phyloP scores from a whole-genome alignment of 1,140 invertebrate species.

The Cardiocondyla obscurior region DNA sequence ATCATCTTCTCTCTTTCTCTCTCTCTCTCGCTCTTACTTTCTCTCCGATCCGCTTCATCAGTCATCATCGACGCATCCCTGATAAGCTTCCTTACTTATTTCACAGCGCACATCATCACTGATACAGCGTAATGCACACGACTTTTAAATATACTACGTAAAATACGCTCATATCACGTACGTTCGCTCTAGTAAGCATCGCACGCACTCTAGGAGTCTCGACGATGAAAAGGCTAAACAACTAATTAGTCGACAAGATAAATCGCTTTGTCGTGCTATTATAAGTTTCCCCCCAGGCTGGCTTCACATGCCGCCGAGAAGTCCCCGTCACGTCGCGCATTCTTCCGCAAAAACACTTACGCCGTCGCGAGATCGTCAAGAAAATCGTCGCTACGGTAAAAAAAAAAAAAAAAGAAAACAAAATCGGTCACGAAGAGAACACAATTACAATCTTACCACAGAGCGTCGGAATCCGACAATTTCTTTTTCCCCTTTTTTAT shows the following conservation, averaged over 20 bases:
- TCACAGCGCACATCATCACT: constrained; percentile 73
- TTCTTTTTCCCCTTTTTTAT: neutral
- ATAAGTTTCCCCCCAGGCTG: constrained; percentile 51
- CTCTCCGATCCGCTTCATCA: constrained; percentile 47
- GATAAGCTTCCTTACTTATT: constrained; percentile 60
- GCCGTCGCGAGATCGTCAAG: neutral
- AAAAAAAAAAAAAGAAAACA: too few species aligned
- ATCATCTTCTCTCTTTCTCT: constrained; percentile 48
- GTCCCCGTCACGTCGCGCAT: constrained; percentile 10
- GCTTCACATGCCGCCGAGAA: constrained; percentile 5
- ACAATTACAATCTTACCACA: too few species aligned
- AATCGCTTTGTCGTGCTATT: constrained; percentile 65
- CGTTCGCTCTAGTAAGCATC: constrained; percentile 68
- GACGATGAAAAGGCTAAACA: constrained; percentile 73
- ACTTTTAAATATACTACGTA: constrained; percentile 62
- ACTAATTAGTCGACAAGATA: constrained; percentile 70
- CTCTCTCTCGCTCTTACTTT: too few species aligned
- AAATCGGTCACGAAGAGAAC: too few species aligned
- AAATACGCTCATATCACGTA: constrained; percentile 69
- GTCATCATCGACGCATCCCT: constrained; percentile 54
- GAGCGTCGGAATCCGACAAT: constrained; percentile 4
- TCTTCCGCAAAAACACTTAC: constrained; percentile 8
- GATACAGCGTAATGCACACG: constrained; percentile 74
- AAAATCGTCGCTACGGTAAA: neutral
- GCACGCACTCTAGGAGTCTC: constrained; percentile 73